Evolutionary conservation across 2,888 invertebrate species (phyloP).

Genomic region (Lepidocyrtinus sp.): DNA sequence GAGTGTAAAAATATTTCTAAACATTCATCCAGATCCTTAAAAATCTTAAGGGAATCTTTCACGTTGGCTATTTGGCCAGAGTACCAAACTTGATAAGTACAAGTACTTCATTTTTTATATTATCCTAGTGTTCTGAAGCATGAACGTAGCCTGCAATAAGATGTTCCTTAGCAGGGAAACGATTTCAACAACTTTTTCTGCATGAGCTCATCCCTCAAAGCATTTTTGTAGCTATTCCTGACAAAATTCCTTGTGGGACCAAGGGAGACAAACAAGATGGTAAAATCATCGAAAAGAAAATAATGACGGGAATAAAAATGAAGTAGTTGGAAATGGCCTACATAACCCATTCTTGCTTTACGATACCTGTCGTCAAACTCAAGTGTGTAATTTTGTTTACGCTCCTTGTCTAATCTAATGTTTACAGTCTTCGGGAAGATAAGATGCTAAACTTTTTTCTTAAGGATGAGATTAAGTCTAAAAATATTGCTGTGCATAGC

Average conservation of each 20-base stretch:
- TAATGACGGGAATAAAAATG: not conserved
- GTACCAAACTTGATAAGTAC: too few species aligned
- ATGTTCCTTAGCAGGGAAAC: not conserved
- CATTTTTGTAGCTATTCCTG: conserved; percentile 48
- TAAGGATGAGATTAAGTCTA: not conserved
- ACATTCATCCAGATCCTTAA: too few species aligned
- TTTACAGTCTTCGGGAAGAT: too few species aligned
- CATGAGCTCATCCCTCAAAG: conserved; percentile 51
- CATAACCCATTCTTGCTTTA: conserved; percentile 43
- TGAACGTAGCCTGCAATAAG: not conserved
- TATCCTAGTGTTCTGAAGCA: too few species aligned
- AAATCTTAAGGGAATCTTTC: too few species aligned
- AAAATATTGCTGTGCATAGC: not conserved
- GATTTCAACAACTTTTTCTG: not conserved
- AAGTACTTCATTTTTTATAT: too few species aligned
- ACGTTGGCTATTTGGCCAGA: too few species aligned
- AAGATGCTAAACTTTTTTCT: too few species aligned
- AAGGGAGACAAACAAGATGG: conserved; percentile 4
- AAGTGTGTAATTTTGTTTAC: conserved; percentile 57
- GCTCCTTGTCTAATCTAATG: too few species aligned
- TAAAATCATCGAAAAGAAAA: conserved; percentile 19
- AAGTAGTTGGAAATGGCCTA: not conserved
- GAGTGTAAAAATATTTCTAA: too few species aligned
- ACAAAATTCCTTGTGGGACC: conserved; percentile 20
- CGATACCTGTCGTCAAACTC: conserved; percentile 48